Percentiles rank a stretch among this genome's conserved stretches.
Conservation (phyloP, 2,888 invertebrate species). For the Andrena flavipes region DNA sequence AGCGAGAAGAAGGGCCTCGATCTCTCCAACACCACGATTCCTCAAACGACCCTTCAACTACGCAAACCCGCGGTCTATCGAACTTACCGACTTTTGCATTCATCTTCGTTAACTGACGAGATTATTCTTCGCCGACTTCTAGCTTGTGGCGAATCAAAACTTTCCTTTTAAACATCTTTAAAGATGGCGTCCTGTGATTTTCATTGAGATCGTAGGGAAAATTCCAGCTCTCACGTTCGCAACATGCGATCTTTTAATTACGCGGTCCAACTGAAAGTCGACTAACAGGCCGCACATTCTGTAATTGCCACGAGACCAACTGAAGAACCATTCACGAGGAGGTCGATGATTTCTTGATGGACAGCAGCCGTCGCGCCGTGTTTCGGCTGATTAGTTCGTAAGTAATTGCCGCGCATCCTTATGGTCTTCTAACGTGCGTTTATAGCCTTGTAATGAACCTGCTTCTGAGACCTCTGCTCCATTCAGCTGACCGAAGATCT, state of each 20-base stretch:
- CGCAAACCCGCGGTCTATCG: slow-evolving; percentile 44
- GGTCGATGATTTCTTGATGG: slow-evolving; percentile 71
- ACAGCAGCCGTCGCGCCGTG: slow-evolving; percentile 70
- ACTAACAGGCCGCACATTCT: slow-evolving; percentile 30
- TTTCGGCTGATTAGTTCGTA: slow-evolving; percentile 82
- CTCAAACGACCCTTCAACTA: slow-evolving; percentile 61
- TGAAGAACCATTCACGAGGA: slow-evolving; percentile 51
- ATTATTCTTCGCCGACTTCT: not conserved
- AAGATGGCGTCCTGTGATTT: slow-evolving; percentile 3
- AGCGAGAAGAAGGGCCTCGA: slow-evolving; percentile 33
- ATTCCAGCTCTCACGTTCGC: slow-evolving; percentile 17
- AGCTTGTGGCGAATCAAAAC: not conserved
- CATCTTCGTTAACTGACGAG: not conserved
- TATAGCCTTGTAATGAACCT: slow-evolving; percentile 82
- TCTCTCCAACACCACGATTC: slow-evolving; percentile 45
- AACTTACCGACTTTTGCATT: slow-evolving; percentile 12
- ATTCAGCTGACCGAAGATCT: slow-evolving; percentile 57
- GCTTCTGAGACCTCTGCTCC: slow-evolving; percentile 77
- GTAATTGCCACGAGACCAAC: slow-evolving; percentile 43
- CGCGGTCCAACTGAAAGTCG: slow-evolving; percentile 10
- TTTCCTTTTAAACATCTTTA: not conserved
- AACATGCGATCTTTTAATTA: slow-evolving; percentile 55
- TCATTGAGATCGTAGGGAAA: not conserved
- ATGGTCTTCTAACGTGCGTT: slow-evolving; percentile 80
- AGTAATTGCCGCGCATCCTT: slow-evolving; percentile 81